Conservation (phyloP, 2,113 vertebrate species). For the Etia nguti region DNA sequence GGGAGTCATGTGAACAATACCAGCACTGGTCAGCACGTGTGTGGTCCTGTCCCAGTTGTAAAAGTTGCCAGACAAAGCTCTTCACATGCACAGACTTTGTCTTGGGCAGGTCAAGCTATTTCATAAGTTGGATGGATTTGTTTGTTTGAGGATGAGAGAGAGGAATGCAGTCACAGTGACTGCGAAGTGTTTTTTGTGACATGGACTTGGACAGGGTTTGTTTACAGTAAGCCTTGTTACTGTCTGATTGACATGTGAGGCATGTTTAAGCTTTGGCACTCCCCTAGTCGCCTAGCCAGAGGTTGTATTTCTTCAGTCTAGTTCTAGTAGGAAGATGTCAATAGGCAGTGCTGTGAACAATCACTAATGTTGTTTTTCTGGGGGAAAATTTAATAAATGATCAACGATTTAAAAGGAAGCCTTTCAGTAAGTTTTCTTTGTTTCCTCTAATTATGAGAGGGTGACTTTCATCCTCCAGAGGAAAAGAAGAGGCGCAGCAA, state of each 20-base stretch:
- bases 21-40: conserved; percentile 28
- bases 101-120: conserved; percentile 26
- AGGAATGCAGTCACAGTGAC: conserved; percentile 38
- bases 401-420: background rate
- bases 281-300: background rate
- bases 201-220: conserved; percentile 16
- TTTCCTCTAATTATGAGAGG: background rate
- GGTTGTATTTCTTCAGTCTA: background rate
- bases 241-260: conserved; percentile 32
- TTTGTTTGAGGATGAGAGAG: conserved; percentile 28
- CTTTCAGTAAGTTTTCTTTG: conserved; percentile 6
- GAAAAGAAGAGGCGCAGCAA: background rate
- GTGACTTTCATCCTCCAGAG: conserved; percentile 14
- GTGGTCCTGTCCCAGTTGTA: conserved; percentile 55
- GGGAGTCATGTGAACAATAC: conserved; percentile 54
- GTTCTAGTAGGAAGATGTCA: background rate
- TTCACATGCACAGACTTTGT: conserved; percentile 9
- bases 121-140: conserved; percentile 24
- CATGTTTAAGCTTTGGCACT: conserved; percentile 33
- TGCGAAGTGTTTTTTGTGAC: conserved; percentile 24
- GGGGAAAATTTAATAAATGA: background rate
- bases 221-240: conserved; percentile 20
- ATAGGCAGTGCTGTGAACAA: conserved; percentile 21
- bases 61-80: conserved; percentile 46
- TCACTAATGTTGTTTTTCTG: conserved; percentile 17